Evolutionary conservation across 2,888 invertebrate species (phyloP).

Genomic region (Stegophylla sp.): DNA sequence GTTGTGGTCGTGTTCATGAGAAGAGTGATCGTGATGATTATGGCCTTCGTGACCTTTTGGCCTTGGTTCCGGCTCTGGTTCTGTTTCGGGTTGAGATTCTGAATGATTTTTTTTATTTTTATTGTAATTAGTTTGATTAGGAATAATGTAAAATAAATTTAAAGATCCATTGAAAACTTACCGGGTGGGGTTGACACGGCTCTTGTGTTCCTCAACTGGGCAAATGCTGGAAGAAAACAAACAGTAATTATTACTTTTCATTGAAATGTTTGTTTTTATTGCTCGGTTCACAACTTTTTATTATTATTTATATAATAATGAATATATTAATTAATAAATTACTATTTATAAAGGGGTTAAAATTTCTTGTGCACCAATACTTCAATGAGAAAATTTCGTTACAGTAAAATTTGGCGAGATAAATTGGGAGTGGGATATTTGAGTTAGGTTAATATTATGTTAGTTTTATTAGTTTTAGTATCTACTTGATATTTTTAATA

Average conservation of each 20-base stretch:
- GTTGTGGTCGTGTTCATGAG: constrained; percentile 64
- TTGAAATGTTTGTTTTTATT: not conserved
- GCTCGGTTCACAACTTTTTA: not conserved
- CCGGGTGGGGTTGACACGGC: constrained; percentile 42
- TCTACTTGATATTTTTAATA: too few relatives aligned
- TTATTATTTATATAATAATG: not conserved
- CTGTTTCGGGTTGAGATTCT: constrained; percentile 65
- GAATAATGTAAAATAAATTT: too few relatives aligned
- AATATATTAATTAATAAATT: too few relatives aligned
- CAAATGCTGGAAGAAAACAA: constrained; percentile 29
- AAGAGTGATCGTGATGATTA: constrained; percentile 64
- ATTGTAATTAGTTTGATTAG: too few relatives aligned
- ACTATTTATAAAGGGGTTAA: too few relatives aligned
- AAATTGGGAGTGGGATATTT: too few relatives aligned
- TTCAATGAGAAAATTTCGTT: too few relatives aligned
- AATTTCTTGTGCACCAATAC: too few relatives aligned
- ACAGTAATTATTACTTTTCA: not conserved
- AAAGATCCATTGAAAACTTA: constrained; percentile 5
- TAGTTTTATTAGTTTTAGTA: too few relatives aligned
- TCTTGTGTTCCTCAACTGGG: constrained; percentile 42
- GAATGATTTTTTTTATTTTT: constrained; percentile 28
- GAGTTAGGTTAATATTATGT: too few relatives aligned
- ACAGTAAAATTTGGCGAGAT: too few relatives aligned
- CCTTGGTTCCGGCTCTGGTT: constrained; percentile 66
- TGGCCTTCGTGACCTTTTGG: constrained; percentile 63